Conservation (phyloP, 2,888 invertebrate genomes). For the Drosophila conformis region DNA sequence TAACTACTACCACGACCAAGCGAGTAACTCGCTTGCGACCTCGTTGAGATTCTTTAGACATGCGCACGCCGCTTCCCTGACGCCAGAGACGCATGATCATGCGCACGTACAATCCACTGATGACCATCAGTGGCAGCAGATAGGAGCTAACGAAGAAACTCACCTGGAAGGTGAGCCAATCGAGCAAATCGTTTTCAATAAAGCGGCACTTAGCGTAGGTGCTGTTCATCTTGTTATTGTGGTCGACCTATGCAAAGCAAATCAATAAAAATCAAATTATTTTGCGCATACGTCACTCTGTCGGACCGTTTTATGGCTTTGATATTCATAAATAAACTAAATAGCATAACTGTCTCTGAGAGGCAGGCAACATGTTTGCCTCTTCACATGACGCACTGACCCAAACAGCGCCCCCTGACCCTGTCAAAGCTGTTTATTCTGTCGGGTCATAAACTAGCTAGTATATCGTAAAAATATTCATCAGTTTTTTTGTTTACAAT, state of each 20-base stretch:
- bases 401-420: conserved; percentile 8
- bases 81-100: conserved; percentile 95
- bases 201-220: conserved; percentile 85
- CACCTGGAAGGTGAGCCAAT: conserved; percentile 87
- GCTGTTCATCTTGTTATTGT: conserved; percentile 84
- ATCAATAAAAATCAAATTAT: conserved; percentile 31
- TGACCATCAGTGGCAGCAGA: conserved; percentile 93
- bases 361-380: conserved; percentile 28
- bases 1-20: conserved; percentile 95
- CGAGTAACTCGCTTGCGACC: conserved; percentile 95
- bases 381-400: conserved; percentile 53
- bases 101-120: conserved; percentile 93
- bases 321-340: conserved; percentile 46
- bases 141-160: conserved; percentile 94
- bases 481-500: conserved; percentile 65
- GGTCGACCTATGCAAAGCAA: conserved; percentile 67
- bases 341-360: conserved; percentile 19
- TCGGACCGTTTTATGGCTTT: conserved; percentile 53
- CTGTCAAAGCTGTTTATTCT: conserved; percentile 12
- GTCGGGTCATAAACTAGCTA: conserved; percentile 57
- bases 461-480: conserved; percentile 67
- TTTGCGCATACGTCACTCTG: conserved; percentile 47
- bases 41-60: conserved; percentile 90
- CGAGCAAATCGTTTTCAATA: conserved; percentile 86
- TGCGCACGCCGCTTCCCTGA: conserved; percentile 90